Evolutionary conservation across 2,797 vertebrate genomes (phyloP).

Genomic region (Sebastolobus altivelis): DNA sequence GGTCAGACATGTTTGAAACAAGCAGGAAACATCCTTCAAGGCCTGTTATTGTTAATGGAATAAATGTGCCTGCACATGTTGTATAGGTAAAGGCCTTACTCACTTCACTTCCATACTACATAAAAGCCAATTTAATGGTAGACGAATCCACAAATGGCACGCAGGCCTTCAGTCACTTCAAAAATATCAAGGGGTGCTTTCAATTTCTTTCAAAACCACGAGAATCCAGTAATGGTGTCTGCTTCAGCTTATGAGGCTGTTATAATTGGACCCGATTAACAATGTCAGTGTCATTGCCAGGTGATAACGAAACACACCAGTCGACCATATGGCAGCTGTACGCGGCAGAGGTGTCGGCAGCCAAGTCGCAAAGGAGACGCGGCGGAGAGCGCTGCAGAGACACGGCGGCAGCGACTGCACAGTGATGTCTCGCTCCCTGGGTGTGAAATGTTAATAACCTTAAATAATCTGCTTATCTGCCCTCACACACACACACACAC

Average conservation of each 20-base stretch:
- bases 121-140: constrained; percentile 4
- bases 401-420: constrained; percentile 38
- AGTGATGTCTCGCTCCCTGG: constrained; percentile 48
- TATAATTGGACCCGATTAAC: constrained; percentile 56
- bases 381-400: constrained; percentile 44
- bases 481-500: constrained; percentile 23
- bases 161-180: neutral
- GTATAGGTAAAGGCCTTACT: neutral
- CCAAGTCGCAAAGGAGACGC: constrained; percentile 61
- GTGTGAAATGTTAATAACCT: constrained; percentile 85
- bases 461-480: constrained; percentile 85
- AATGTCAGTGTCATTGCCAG: constrained; percentile 50
- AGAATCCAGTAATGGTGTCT: constrained; percentile 1
- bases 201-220: constrained; percentile 13
- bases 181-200: constrained; percentile 18
- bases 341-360: constrained; percentile 44
- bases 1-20: constrained; percentile 6
- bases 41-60: constrained; percentile 9
- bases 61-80: neutral
- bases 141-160: constrained; percentile 11
- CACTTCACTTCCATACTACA: neutral
- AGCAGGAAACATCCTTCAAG: neutral
- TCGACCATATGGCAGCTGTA: constrained; percentile 57
- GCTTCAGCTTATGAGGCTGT: constrained; percentile 30
- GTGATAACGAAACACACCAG: constrained; percentile 62